Conservation (phyloP, 2,888 invertebrate genomes). For the Strigamia transsilvanica region DNA sequence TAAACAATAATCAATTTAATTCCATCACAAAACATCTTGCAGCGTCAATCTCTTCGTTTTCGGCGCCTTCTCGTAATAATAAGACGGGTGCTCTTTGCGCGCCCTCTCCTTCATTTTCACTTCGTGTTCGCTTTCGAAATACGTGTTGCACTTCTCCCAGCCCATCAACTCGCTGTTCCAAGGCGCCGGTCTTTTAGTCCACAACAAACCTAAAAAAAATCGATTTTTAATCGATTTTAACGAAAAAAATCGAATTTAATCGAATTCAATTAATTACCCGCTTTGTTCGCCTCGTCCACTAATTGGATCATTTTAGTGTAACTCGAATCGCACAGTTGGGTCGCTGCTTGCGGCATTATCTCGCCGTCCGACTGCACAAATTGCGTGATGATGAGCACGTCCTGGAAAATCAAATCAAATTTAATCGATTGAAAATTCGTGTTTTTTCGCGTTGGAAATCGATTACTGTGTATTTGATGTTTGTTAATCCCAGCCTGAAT, state of each 20-base stretch:
- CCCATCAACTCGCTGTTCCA: background rate
- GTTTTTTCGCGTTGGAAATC: background rate
- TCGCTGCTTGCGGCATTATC: background rate
- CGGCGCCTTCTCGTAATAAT: no score
- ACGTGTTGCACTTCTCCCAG: conserved; percentile 17
- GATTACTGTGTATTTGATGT: background rate
- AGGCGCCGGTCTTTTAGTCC: background rate
- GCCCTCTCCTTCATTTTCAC: background rate
- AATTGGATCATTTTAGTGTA: background rate
- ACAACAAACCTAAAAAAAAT: conserved; percentile 18
- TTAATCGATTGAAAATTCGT: background rate
- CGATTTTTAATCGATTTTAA: background rate
- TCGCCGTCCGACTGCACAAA: background rate
- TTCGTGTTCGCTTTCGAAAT: conserved; percentile 6
- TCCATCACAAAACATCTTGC: no score
- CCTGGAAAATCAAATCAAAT: background rate
- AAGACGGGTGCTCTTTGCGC: no score
- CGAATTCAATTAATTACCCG: background rate
- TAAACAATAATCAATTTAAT: no score
- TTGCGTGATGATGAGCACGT: background rate
- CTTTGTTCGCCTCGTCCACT: background rate
- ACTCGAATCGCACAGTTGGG: background rate
- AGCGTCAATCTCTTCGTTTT: no score
- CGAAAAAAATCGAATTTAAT: background rate
- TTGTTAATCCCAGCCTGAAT: background rate